Conservation (phyloP, 2,113 vertebrate species). For the Gyps fulvus region DNA sequence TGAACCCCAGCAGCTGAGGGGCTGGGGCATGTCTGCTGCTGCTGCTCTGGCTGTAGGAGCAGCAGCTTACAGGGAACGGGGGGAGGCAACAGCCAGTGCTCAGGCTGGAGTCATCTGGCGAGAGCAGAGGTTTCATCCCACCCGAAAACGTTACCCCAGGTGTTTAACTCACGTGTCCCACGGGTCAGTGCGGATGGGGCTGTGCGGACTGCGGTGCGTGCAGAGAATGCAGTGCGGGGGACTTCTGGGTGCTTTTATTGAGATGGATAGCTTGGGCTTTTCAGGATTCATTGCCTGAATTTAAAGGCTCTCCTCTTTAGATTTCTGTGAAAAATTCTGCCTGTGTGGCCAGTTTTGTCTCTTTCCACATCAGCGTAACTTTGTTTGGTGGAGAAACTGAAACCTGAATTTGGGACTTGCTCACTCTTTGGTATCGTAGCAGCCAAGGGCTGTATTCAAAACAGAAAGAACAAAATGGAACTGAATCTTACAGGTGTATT, state of each 20-base stretch:
- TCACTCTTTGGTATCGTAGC: not conserved
- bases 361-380: not conserved
- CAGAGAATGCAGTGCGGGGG: not conserved
- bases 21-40: not conserved
- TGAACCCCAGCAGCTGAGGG: not conserved
- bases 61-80: not conserved
- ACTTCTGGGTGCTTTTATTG: too few species aligned
- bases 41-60: not conserved
- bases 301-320: not conserved
- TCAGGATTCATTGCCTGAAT: not conserved
- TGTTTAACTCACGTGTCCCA: fast-evolving
- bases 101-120: not conserved
- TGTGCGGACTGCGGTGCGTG: not conserved
- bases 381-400: not conserved
- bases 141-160: fast-evolving
- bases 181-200: not conserved
- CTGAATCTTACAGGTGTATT: not conserved
- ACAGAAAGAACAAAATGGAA: not conserved
- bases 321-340: not conserved
- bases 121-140: not conserved
- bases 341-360: not conserved
- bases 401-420: not conserved
- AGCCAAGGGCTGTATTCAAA: not conserved
- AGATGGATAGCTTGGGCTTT: not conserved
- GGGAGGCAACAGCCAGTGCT: not conserved